Evolutionary conservation across 2,797 vertebrate genomes (phyloP).

Genomic region (Spea hammondii): DNA sequence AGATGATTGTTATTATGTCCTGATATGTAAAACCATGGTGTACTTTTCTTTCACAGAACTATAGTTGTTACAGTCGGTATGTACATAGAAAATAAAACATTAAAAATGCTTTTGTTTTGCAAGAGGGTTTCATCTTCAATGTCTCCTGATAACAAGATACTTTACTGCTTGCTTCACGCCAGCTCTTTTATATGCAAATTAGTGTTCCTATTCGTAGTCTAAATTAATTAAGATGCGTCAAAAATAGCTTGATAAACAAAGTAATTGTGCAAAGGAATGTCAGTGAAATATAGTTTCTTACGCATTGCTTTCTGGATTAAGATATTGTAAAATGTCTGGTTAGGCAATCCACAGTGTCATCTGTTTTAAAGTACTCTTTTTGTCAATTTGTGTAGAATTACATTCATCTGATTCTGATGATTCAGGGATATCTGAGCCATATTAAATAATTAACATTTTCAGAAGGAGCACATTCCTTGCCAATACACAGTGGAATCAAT

Average conservation of each 20-base stretch:
- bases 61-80: too few species aligned
- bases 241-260: slow-evolving; percentile 4
- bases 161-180: background rate
- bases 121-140: background rate
- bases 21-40: too few species aligned
- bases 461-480: background rate
- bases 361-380: background rate
- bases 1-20: too few species aligned
- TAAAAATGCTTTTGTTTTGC: background rate
- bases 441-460: background rate
- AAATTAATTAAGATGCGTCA: background rate
- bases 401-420: background rate
- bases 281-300: background rate
- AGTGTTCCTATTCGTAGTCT: background rate
- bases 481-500: background rate
- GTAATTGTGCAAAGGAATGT: background rate
- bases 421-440: background rate
- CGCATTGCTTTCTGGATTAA: background rate
- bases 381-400: background rate
- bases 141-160: background rate
- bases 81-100: background rate
- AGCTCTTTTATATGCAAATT: background rate
- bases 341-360: background rate
- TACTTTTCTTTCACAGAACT: too few species aligned
- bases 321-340: background rate